Evolutionary conservation across 2,888 invertebrate species (phyloP), one percentile per base, ranked within the genome.

Genomic region (Marronus borbonicus): DNA sequence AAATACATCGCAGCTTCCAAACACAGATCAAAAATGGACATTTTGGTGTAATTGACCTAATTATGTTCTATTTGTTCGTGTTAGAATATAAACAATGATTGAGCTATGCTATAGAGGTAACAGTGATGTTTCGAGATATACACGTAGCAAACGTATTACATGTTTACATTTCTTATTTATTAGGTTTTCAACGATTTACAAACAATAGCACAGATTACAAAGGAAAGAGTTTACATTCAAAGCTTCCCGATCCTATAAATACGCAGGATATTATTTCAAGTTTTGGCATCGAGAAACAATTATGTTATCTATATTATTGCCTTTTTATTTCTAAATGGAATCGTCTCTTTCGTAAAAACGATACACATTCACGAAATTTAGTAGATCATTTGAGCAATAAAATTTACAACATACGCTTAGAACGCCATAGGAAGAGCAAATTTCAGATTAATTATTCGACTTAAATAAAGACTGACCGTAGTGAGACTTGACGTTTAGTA

Each of bases 401-500:
- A 78, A 75, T 75, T 75, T 65, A 78, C 74, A 78, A 78, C 74
- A 68, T 75, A 75, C 75, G 70, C 58, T 70, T 58, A 39, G 70
- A 70, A 39, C 70, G 70, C 70, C 70, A 36, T 70, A 50, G 75
- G 65, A 78, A 52, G 60, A 65, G 66, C 74, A 68, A 78, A 78
- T 75, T 78, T 74, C 74, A 78, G 78, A 78, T 78, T 78, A 74
- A 78, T 74, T 78, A 76, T 78, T 78, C 66, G 69, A 69, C 68
- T 77, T 77, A 77, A 70, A 70, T 72, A 77, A 77, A 77, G 70
- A 62, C 70, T 60, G 62, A 76, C 76, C 65, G 62, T 64, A 65
- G 65, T 76, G 76, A 64, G 69, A 62, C 28, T 52, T 55, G 50
- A 76, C 76, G 66, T 76, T 76, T 55, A 66, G 65, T 65, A 55